These are phyloP conservation scores for Eupithecia vulgata DNA, from an alignment of 2,888 invertebrate species.

Conservation along the genomic window DNA sequence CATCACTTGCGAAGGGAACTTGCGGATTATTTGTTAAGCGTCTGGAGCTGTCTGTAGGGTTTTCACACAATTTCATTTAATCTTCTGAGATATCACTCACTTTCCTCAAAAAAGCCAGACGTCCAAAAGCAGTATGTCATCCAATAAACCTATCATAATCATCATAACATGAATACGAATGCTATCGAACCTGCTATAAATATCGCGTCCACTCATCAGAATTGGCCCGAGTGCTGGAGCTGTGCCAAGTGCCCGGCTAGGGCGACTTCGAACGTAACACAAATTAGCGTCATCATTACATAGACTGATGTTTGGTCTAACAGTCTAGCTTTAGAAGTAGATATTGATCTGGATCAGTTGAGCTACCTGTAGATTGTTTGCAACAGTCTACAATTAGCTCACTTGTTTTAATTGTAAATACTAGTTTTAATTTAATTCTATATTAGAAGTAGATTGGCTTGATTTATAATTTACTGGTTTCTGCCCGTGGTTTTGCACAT, in stretches of 20 bases:
- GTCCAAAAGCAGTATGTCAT: not conserved
- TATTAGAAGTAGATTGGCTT: too few species aligned
- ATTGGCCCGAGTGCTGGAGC: conserved; percentile 39
- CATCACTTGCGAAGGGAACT: too few species aligned
- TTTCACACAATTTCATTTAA: not conserved
- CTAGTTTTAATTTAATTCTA: too few species aligned
- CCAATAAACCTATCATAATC: conserved; percentile 2
- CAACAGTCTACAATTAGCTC: too few species aligned
- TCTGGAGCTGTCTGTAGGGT: not conserved
- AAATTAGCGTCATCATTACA: not conserved
- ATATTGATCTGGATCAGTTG: too few species aligned
- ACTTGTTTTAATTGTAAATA: too few species aligned
- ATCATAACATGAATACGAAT: conserved; percentile 1
- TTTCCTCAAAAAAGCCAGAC: not conserved
- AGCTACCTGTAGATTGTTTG: too few species aligned
- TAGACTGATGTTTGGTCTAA: not conserved
- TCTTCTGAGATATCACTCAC: not conserved
- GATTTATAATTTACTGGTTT: too few species aligned
- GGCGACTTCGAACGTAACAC: not conserved
- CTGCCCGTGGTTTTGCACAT: too few species aligned
- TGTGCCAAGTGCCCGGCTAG: conserved; percentile 32
- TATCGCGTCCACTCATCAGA: conserved; percentile 38
- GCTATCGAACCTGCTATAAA: conserved; percentile 31
- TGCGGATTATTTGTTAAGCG: too few species aligned
- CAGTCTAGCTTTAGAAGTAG: too few species aligned